A percentile compares a stretch with the other conserved stretches of the same genome.
Conservation (phyloP, 1,140 invertebrate genomes). For the Andricus grossulariae region DNA sequence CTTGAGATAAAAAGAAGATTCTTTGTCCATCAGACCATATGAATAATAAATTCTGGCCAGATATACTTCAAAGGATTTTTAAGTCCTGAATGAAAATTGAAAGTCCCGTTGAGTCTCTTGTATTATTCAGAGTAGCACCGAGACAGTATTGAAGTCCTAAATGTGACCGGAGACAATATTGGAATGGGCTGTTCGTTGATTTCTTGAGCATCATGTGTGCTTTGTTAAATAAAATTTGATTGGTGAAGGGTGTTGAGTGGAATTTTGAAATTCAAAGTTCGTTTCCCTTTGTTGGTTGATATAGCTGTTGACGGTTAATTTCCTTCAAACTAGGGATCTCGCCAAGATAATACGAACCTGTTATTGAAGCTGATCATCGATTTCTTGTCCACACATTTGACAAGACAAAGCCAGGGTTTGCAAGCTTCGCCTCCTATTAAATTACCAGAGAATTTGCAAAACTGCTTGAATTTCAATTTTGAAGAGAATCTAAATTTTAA, state of each 20-base stretch:
- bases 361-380: constrained; percentile 31
- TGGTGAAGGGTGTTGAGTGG: not conserved
- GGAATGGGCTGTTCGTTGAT: not conserved
- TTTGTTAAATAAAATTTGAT: constrained; percentile 25
- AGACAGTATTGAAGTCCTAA: not conserved
- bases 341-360: constrained; percentile 22
- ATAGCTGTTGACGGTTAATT: constrained; percentile 20
- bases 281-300: constrained; percentile 19
- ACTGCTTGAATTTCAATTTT: constrained; percentile 7
- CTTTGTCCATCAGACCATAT: not conserved
- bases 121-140: not conserved
- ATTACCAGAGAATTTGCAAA: not conserved
- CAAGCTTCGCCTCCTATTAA: not conserved
- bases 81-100: constrained; percentile 1
- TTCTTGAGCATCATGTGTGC: not conserved
- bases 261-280: constrained; percentile 9
- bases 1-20: no score
- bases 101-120: not conserved
- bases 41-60: not conserved
- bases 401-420: constrained; percentile 3
- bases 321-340: constrained; percentile 18
- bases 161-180: not conserved
- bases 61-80: not conserved
- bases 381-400: constrained; percentile 20
- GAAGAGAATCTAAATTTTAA: not conserved